Percentiles rank a stretch among this genome's conserved stretches.
Evolutionary conservation across 2,113 vertebrate species (phyloP).

Genomic region (Plectropomus leopardus): DNA sequence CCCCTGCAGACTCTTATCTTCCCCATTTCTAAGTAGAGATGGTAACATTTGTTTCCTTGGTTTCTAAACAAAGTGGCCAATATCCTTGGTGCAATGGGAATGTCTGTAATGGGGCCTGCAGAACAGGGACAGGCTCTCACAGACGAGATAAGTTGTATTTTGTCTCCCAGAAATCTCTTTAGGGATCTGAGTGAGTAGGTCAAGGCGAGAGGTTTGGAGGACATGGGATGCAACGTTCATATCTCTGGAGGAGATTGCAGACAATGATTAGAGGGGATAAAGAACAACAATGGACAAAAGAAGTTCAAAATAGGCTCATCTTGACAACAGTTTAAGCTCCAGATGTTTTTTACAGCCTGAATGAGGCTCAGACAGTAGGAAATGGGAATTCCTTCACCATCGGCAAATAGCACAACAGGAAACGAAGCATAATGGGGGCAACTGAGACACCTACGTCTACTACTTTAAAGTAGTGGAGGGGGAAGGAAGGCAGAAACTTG

Average conservation of each 20-base stretch:
- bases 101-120: constrained; percentile 32
- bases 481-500: constrained; percentile 71
- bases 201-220: constrained; percentile 52
- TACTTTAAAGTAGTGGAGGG: constrained; percentile 25
- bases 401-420: constrained; percentile 78
- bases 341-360: constrained; percentile 58
- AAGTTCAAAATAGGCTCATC: constrained; percentile 58
- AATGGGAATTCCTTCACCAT: constrained; percentile 57
- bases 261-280: constrained; percentile 35
- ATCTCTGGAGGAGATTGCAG: constrained; percentile 58
- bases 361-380: constrained; percentile 44
- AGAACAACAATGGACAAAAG: constrained; percentile 56
- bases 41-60: constrained; percentile 57
- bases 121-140: constrained; percentile 50
- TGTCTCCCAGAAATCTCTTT: constrained; percentile 55
- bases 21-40: constrained; percentile 8
- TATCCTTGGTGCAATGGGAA: constrained; percentile 48
- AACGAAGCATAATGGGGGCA: constrained; percentile 51
- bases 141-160: constrained; percentile 56
- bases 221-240: constrained; percentile 51
- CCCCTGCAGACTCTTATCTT: constrained; percentile 2
- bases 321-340: constrained; percentile 32
- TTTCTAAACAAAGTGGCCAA: constrained; percentile 60
- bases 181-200: constrained; percentile 35
- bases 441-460: constrained; percentile 35